Base-by-base conservation (phyloP, 2,797 vertebrate genomes). In the Pipistrellus kuhlii region DNA sequence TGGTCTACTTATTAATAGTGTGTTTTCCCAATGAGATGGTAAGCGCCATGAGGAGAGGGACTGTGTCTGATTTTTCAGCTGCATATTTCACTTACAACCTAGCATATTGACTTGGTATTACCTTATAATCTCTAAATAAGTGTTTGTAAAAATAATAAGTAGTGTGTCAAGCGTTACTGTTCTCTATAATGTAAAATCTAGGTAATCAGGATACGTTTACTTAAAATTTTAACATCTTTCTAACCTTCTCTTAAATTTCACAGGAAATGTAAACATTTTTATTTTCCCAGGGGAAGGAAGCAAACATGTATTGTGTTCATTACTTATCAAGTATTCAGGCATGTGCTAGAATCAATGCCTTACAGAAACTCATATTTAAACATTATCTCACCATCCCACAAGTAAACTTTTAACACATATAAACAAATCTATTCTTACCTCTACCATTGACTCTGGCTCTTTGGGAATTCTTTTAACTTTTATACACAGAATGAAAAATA, bases 141-240 rank as follows among this genome's bases (percentile, higher is more conserved):
- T 46, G 71, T 82, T 62, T 66, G 66, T 71, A 82, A 72, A 94
- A 90, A 82, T 73, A 92, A 62, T 76, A 84, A 59, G 55, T 3
- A 55, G n/a, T 7, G 12, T 30, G 51, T 77, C 38, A 68, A 83
- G 46, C 41, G 0, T 76, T 66, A 76, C 32, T 38, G 21, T 73
- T 71, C 23, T 77, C 55, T 48, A 14, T 32, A 84, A 90, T 17
- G 59, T 41, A 25, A 88, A 94, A 69, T 44, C 14, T 46, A 91
- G 76, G 51, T 53, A 91, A 89, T 32, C 6, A 75, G 38, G 30
- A 59, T 77, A 72, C 41, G n/a, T 82, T 32, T 73, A 62, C 41
- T 51, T 15, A 62, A 72, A 87, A 38, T 44, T 82, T 81, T 72
- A 78, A 46, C 41, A 71, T 30, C 78, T 85, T 75, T 72, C 82